Evolutionary conservation across 37 sponge, comb jelly and placozoan genomes (phyloP).

Genomic region (Axinella damicornis): DNA sequence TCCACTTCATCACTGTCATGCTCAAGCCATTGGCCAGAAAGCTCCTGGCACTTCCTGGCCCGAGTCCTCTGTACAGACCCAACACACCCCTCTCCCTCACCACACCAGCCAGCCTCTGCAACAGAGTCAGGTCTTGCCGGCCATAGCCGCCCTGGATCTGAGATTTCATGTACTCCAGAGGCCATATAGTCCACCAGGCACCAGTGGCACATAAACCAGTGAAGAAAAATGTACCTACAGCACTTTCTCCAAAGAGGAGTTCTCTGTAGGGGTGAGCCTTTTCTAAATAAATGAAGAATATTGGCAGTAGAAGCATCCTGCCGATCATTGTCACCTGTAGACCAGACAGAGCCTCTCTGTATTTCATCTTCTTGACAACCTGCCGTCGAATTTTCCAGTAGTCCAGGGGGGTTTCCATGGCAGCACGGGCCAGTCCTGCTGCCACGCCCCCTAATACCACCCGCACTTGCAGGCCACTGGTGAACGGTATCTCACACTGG

Average conservation of each 20-base stretch:
- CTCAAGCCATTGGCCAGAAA: constrained; percentile 75
- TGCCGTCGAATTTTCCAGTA: too few species aligned
- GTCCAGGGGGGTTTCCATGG: too few species aligned
- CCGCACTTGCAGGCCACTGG: constrained; percentile 23
- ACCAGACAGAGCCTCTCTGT: too few species aligned
- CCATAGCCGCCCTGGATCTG: constrained; percentile 77
- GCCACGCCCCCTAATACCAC: constrained; percentile 55
- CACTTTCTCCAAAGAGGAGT: constrained; percentile 23
- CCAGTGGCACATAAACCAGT: constrained; percentile 47
- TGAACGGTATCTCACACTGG: constrained; percentile 19
- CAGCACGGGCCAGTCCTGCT: constrained; percentile 50
- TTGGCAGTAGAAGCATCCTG: not conserved
- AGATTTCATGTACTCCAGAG: constrained; percentile 80
- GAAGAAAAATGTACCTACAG: constrained; percentile 68
- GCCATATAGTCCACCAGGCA: constrained; percentile 83
- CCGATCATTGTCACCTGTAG: not conserved
- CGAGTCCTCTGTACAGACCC: constrained; percentile 74
- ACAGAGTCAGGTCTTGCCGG: not conserved
- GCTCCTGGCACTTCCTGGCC: constrained; percentile 66
- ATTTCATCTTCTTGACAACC: too few species aligned
- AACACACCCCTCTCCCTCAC: constrained; percentile 47
- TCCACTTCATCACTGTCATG: constrained; percentile 62
- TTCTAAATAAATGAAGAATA: constrained; percentile 58
- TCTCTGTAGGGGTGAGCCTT: not conserved
- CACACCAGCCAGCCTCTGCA: constrained; percentile 44